A percentile compares a stretch with the other conserved stretches of the same genome.
These are phyloP conservation scores for Ctenomys sociabilis DNA, from an alignment of 2,113 vertebrate species.

Conservation along the genomic window DNA sequence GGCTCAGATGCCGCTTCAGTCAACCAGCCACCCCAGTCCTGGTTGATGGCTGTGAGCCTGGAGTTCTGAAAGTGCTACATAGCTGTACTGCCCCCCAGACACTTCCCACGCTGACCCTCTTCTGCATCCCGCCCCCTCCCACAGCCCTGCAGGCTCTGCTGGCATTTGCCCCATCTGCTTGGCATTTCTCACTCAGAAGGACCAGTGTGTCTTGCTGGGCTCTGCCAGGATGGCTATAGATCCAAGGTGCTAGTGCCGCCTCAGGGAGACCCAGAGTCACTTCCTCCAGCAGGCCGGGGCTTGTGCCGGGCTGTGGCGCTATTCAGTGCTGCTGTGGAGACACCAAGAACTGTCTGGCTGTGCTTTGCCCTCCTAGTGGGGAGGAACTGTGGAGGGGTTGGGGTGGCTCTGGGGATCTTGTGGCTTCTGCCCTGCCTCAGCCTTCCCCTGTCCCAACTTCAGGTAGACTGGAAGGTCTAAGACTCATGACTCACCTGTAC, in stretches of 20 bases:
- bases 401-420: background rate
- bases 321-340: accelerated
- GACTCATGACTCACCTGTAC: no score
- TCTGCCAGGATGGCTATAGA: background rate
- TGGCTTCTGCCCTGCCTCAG: background rate
- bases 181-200: constrained; percentile 59
- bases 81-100: background rate
- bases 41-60: no score
- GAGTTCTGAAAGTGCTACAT: background rate
- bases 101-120: constrained; percentile 63
- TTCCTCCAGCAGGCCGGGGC: accelerated
- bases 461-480: accelerated
- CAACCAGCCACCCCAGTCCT: background rate
- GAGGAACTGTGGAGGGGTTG: background rate
- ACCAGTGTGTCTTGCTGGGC: background rate
- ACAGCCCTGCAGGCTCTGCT: background rate
- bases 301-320: background rate
- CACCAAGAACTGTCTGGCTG: accelerated
- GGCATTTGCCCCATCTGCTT: constrained; percentile 49
- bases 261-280: background rate
- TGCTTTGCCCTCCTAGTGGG: background rate
- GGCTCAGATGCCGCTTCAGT: background rate
- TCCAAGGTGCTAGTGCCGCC: background rate
- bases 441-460: background rate
- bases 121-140: background rate